Base-by-base conservation (phyloP, 2,797 vertebrate species). In the Eupleurogrammus muticus region DNA sequence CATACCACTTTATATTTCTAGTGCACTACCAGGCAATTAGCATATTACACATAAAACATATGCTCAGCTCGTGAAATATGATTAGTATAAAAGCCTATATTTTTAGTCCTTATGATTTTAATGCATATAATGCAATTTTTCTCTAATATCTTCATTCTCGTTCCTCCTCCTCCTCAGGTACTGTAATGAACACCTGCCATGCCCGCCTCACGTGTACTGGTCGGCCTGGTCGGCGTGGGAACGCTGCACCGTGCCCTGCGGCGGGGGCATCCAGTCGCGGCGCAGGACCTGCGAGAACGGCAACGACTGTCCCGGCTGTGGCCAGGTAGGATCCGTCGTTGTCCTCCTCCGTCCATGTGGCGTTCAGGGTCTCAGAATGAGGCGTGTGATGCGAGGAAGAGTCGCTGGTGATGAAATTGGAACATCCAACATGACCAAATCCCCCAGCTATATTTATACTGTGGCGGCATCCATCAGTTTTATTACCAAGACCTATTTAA, bases 171-270 rank as follows among this genome's bases (percentile, higher is more conserved):
- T 75, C 76, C 80, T 2, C 87, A 99, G 98, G 87, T 99, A 99
- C 90, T 99, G 98, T 88, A 99, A 99, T 11, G 98, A 99, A 81
- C 96, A 99, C 75, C 91, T 99, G 81, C 92, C 97, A 71, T 99
- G 98, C 81, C 97, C 97, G 0, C 96, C 97, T 0, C 97, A 98
- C 0, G 75, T 97, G 69, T 99, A 98, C 89, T 99, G 97, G 98
- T 97, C 96, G 1, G 94, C 96, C 69, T 99, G 98, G 98, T 97
- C 97, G 12, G 93, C 95, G 0, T 99, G 98, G 98, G 98, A 99
- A 71, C 95, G 96, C 49, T 99, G 98, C 89, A 98, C 94, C 0
- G 96, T 95, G 54, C 97, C 96, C 11, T 99, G 98, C 0, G 98
- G 98, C 3, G 98, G 98, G 1, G 98, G 98, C 72, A 94, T 99